Evolutionary conservation across 2,888 invertebrate genomes (phyloP).

Genomic region (Mongoloraphidia duomilia): DNA sequence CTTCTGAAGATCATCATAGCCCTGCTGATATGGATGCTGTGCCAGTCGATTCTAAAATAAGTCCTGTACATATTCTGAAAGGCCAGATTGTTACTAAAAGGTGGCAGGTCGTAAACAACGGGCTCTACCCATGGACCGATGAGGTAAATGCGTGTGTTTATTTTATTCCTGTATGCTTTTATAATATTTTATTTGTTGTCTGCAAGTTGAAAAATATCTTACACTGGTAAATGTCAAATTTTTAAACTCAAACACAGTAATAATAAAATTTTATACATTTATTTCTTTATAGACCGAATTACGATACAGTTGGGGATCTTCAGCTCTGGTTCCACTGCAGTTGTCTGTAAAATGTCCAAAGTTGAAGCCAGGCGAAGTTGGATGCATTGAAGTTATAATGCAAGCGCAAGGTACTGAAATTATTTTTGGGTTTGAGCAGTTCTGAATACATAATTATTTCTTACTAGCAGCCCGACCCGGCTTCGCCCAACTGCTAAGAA

Average conservation of each 20-base stretch:
- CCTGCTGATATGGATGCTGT: slow-evolving; percentile 14
- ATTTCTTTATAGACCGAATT: slow-evolving; percentile 25
- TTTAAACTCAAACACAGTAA: too few species aligned
- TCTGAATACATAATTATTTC: too few species aligned
- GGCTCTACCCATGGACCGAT: slow-evolving; percentile 24
- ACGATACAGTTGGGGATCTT: slow-evolving; percentile 30
- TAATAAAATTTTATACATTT: background rate
- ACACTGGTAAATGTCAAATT: too few species aligned
- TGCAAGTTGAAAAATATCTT: too few species aligned
- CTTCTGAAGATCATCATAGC: background rate
- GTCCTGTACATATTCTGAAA: slow-evolving; percentile 24
- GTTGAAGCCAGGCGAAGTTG: slow-evolving; percentile 27
- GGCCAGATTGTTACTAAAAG: slow-evolving; percentile 24
- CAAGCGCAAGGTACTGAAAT: slow-evolving; percentile 26
- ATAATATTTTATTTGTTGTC: too few species aligned
- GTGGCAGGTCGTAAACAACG: slow-evolving; percentile 29
- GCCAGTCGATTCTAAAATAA: slow-evolving; percentile 13
- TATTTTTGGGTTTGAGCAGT: too few species aligned
- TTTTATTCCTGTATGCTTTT: background rate
- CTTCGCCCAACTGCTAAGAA: too few species aligned
- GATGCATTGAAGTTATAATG: slow-evolving; percentile 23
- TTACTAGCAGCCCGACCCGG: too few species aligned
- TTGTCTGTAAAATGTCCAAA: slow-evolving; percentile 23
- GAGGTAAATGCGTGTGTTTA: slow-evolving; percentile 18
- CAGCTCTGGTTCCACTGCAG: slow-evolving; percentile 24